phyloP scores from a whole-genome alignment of 2,797 vertebrate genomes.

The Heterohyrax brucei region DNA sequence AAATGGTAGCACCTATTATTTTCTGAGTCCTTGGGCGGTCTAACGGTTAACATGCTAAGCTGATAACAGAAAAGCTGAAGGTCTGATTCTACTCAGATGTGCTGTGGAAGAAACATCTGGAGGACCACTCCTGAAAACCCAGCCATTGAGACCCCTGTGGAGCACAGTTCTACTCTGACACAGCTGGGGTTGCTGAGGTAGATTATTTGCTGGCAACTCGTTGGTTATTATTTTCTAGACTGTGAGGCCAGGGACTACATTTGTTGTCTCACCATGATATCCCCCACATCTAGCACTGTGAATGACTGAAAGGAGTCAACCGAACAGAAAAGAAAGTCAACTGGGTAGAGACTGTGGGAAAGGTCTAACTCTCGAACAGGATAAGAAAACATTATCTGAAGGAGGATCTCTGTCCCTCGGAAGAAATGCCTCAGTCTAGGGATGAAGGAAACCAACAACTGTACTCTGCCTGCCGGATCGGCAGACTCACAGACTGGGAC shows the following conservation, averaged over 20 bases:
- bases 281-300: neutral
- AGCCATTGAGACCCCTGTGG: neutral
- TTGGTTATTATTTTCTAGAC: neutral
- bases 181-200: neutral
- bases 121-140: neutral
- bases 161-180: neutral
- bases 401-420: neutral
- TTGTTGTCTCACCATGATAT: neutral
- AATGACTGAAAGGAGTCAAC: neutral
- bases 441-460: neutral
- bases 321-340: neutral
- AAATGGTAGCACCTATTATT: accelerated
- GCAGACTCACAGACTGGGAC: neutral
- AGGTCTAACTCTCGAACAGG: no score
- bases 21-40: neutral
- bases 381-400: accelerated
- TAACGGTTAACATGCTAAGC: neutral
- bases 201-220: neutral
- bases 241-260: accelerated
- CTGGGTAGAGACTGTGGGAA: neutral
- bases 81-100: neutral
- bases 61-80: neutral
- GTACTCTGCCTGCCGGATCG: neutral
- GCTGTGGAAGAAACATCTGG: neutral
- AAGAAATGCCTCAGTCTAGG: neutral